Conservation (phyloP, 2,113 vertebrate species). For the Platysternon megacephalum region DNA sequence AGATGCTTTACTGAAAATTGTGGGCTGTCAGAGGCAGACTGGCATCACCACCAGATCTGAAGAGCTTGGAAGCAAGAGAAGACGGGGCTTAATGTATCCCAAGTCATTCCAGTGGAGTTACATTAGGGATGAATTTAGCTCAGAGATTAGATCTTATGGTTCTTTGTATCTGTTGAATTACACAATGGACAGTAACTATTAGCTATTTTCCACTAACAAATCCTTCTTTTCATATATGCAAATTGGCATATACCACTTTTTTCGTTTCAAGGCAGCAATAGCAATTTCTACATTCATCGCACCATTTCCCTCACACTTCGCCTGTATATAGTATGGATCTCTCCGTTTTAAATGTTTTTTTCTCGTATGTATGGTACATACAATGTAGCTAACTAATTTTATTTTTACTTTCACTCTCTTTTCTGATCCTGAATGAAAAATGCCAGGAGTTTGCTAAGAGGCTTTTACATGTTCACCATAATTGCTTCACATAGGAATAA, state of each 20-base stretch:
- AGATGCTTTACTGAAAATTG: background rate
- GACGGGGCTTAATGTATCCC: fast-evolving
- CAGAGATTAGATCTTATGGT: background rate
- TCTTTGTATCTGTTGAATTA: background rate
- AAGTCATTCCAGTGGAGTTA: background rate
- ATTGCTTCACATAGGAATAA: background rate
- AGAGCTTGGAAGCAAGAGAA: fast-evolving
- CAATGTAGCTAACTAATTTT: background rate
- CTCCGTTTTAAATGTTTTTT: background rate
- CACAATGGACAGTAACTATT: background rate
- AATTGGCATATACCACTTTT: background rate
- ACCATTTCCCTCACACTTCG: background rate
- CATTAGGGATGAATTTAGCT: background rate
- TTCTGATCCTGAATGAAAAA: background rate
- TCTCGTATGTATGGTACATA: background rate
- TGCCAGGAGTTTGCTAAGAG: background rate
- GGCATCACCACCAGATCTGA: background rate
- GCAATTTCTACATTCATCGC: background rate
- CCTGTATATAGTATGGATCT: background rate
- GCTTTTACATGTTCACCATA: background rate
- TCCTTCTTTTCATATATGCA: background rate
- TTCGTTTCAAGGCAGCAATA: background rate
- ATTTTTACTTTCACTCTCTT: fast-evolving
- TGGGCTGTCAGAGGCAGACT: background rate
- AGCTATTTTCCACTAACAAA: background rate